Evolutionary conservation across 2,113 vertebrate species (phyloP), one percentile per base, ranked within the genome.

Genomic region (Anser cygnoides): DNA sequence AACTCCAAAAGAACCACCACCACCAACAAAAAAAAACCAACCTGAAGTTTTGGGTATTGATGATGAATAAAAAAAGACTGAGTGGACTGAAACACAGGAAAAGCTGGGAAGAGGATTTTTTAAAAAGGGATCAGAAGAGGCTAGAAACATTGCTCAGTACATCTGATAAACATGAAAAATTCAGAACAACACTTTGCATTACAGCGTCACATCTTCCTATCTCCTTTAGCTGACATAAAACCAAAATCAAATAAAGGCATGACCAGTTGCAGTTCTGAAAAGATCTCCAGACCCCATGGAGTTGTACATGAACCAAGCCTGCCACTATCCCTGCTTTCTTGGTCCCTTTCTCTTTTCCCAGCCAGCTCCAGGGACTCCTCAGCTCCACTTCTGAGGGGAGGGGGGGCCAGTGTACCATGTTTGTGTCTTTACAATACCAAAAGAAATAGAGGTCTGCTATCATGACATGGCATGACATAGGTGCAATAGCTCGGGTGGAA

Each of bases 231-330:
- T 83, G 59, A 86, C 39, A 80, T 13, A 37, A n/a, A 62, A 84
- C 0, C 14, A 72, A 81, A 66, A 78, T 1, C 21, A 49, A 49
- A 21, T 49, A n/a, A 49, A 79, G 37, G 2, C 37, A n/a, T 25
- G 58, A 74, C 11, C 46, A 59, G 33, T 28, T n/a, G 7, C 62
- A 43, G 8, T 74, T 46, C 76, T 77, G 63, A 22, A 31, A 58
- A 77, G 39, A 35, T 22, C 31, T 67, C 33, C 59, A 61, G 39
- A 20, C 26, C 37, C 76, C 13, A 7, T 5, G 15, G 54, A 67
- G 37, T 1, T 65, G 21, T 33, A 57, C 0, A 0, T 3, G 4
- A 15, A 50, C 31, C 29, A 57, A 81, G 23, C 7, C 62, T 44
- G 23, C 52, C 74, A 22, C 44, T 29, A 3, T 17, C 50, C 19